Conservation (phyloP, 2,888 invertebrate species). For the Heliconius charithonia region DNA sequence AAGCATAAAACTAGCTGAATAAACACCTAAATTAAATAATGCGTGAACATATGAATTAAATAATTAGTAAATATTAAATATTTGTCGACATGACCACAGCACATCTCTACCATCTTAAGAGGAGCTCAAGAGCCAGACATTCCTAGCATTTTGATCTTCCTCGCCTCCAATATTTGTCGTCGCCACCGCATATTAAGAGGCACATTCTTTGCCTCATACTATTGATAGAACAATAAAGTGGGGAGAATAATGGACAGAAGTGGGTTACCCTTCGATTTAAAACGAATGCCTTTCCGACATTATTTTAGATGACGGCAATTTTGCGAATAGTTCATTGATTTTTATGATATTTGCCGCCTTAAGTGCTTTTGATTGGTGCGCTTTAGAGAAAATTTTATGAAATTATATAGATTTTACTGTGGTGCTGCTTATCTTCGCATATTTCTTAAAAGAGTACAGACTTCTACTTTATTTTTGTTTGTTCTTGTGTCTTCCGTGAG, state of each 20-base stretch:
- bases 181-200: constrained; percentile 60
- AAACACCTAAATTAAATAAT: too few relatives aligned
- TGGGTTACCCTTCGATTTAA: constrained; percentile 49
- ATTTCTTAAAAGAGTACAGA: neutral
- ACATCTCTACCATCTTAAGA: constrained; percentile 54
- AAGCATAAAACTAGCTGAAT: too few relatives aligned
- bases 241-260: constrained; percentile 51
- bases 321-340: constrained; percentile 45
- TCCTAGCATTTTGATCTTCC: constrained; percentile 61
- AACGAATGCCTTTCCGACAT: constrained; percentile 42
- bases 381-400: constrained; percentile 10
- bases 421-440: neutral
- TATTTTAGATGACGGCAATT: constrained; percentile 46
- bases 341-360: constrained; percentile 39
- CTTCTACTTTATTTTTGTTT: neutral
- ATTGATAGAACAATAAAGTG: constrained; percentile 49
- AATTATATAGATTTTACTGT: neutral
- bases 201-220: constrained; percentile 56
- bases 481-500: neutral
- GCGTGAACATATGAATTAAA: too few relatives aligned
- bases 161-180: constrained; percentile 65
- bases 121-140: constrained; percentile 60
- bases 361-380: constrained; percentile 39
- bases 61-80: neutral
- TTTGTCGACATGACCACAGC: constrained; percentile 56